Evolutionary conservation across 1,140 invertebrate species (phyloP).

Genomic region (Heterodera schachtii): DNA sequence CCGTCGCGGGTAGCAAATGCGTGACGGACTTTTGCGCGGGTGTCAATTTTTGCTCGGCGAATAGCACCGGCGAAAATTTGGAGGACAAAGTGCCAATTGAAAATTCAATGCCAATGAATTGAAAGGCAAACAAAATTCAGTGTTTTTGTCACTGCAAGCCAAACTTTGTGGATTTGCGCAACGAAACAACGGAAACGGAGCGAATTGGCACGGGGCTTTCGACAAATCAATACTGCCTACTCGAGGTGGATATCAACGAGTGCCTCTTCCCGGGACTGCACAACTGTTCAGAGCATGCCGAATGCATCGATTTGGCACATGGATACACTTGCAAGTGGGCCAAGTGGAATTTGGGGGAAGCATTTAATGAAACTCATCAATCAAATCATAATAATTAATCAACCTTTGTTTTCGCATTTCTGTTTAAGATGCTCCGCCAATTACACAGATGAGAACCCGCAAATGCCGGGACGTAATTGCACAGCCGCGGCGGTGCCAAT

Average conservation of each 20-base stretch:
- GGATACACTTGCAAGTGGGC: slow-evolving; percentile 62
- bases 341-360: slow-evolving; percentile 55
- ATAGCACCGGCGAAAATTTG: slow-evolving; percentile 61
- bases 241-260: slow-evolving; percentile 55
- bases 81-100: slow-evolving; percentile 51
- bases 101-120: background rate
- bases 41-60: slow-evolving; percentile 43
- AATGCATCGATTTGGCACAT: slow-evolving; percentile 52
- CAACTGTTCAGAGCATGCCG: slow-evolving; percentile 62
- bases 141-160: background rate
- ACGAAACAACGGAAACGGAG: slow-evolving; percentile 41
- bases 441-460: background rate
- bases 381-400: no score
- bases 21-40: slow-evolving; percentile 63
- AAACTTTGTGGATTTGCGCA: slow-evolving; percentile 57
- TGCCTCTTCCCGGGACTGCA: slow-evolving; percentile 59
- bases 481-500: slow-evolving; percentile 35
- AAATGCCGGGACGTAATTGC: slow-evolving; percentile 49
- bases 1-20: slow-evolving; percentile 59
- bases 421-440: background rate
- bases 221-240: slow-evolving; percentile 53
- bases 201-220: slow-evolving; percentile 51
- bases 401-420: no score
- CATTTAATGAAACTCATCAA: slow-evolving; percentile 22
- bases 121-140: background rate